Evolutionary conservation across 92 coral and sea anemone genomes (phyloP).

Genomic region (Hydrozoanthus gracilis): DNA sequence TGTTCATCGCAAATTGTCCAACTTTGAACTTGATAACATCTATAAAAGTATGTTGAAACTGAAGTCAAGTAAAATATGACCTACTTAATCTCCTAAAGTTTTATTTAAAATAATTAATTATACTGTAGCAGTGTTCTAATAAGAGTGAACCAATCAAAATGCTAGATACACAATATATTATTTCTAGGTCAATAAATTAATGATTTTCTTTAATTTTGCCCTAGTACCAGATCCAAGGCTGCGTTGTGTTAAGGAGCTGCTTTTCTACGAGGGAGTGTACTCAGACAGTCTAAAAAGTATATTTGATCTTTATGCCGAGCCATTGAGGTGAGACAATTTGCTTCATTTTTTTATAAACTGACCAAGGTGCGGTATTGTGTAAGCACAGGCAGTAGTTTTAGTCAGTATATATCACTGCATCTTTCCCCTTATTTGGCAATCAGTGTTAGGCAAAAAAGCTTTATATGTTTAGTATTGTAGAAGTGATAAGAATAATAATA

Average conservation of each 20-base stretch:
- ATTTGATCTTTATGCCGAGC: slow-evolving; percentile 93
- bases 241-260: slow-evolving; percentile 83
- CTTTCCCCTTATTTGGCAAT: no score
- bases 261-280: slow-evolving; percentile 80
- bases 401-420: no score
- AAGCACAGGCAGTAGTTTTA: no score
- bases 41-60: slow-evolving; percentile 70
- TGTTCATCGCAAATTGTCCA: slow-evolving; percentile 79
- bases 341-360: no score
- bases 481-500: no score
- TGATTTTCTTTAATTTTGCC: not conserved
- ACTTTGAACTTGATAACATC: slow-evolving; percentile 87
- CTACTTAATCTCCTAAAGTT: not conserved
- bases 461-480: no score
- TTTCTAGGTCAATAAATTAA: not conserved
- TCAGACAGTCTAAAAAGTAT: slow-evolving; percentile 73
- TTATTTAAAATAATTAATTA: not conserved
- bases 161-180: not conserved
- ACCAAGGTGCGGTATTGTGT: no score
- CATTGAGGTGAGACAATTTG: slow-evolving; percentile 64
- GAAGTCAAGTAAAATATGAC: not conserved
- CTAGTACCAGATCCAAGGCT: slow-evolving; percentile 89
- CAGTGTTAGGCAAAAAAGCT: no score
- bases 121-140: not conserved
- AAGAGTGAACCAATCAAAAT: no score